A percentile compares a stretch with the other conserved stretches of the same genome.
These are phyloP conservation scores for Ferrisia virgata DNA, from an alignment of 2,888 invertebrate species.

Conservation along the genomic window DNA sequence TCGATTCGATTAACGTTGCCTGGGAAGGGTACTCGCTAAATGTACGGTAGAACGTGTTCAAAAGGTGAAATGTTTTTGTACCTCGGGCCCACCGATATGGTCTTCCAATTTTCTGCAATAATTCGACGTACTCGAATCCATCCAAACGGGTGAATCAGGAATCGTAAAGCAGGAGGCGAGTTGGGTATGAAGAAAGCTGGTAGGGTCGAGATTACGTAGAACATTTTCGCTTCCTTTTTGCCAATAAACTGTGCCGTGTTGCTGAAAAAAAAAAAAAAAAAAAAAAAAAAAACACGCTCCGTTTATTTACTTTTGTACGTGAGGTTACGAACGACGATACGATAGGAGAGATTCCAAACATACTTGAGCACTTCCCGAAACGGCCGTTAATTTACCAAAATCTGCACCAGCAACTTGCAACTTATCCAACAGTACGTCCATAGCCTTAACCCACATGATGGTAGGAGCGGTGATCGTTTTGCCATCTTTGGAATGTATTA, in stretches of 20 bases:
- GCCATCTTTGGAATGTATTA: conserved; percentile 57
- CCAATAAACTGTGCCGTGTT: conserved; percentile 98
- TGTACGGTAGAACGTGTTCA: background rate
- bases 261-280: conserved; percentile 59
- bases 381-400: conserved; percentile 74
- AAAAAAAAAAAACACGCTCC: no score
- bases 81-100: conserved; percentile 73
- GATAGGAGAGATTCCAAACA: no score
- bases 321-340: background rate
- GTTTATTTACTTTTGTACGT: background rate
- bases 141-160: conserved; percentile 87
- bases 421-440: conserved; percentile 85
- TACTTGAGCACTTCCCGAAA: conserved; percentile 92
- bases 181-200: conserved; percentile 78
- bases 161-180: conserved; percentile 75
- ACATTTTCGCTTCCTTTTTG: conserved; percentile 67
- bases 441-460: conserved; percentile 91
- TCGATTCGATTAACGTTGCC: no score
- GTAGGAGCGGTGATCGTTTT: conserved; percentile 73
- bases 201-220: conserved; percentile 66
- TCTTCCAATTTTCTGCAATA: conserved; percentile 78
- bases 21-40: no score
- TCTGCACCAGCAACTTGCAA: conserved; percentile 78
- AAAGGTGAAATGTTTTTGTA: conserved; percentile 52
- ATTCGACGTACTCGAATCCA: conserved; percentile 81